Base-by-base conservation (phyloP, 2,113 vertebrate species). In the Empidonax alnorum region DNA sequence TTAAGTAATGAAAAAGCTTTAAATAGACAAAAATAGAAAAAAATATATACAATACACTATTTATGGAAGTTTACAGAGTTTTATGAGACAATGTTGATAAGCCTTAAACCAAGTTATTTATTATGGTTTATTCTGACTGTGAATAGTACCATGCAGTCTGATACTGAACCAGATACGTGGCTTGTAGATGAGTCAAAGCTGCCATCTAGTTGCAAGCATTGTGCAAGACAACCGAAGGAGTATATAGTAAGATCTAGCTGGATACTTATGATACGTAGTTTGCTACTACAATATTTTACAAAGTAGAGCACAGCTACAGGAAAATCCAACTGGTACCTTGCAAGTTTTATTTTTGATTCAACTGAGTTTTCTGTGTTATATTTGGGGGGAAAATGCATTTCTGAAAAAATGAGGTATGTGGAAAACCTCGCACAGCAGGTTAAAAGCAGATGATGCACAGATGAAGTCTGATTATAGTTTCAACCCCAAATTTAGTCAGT, bases 181-280 rank as follows among this genome's bases (percentile, higher is more conserved):
- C 4, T 84, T 24, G 52, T 58, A 44, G 3, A 2, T 3, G 56
- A 92, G 39, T 41, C 83, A 84, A 85, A 85, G 14, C 56, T 96
- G 95, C 94, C 94, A 95, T 73, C 94, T 97, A 93, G 88, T 47
- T 93, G 92, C 67, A 85, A 56, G 37, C 20, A 39, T 21, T 10
- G 14, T 76, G 85, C 75, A 91, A 31, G 46, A 82, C 78, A 92
- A 66, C 20, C 41, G 53, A 61, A 62, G 22, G 9, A 52, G 20
- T 49, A 39, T 12, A 58, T 13, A 79, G 8, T 58, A 72, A 17
- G 6, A 42, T 74, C 39, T 75, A 46, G 20, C 10, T 66, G 49
- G 20, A 49, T 27, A 49, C 5, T 5, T 56, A 14, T 8, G 0
- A 0, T 63, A 55, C 0, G 0, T 35, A 21, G 5, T 35, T 31